Evolutionary conservation across 2,888 invertebrate genomes (phyloP).

Genomic region (Synergus umbraculus): DNA sequence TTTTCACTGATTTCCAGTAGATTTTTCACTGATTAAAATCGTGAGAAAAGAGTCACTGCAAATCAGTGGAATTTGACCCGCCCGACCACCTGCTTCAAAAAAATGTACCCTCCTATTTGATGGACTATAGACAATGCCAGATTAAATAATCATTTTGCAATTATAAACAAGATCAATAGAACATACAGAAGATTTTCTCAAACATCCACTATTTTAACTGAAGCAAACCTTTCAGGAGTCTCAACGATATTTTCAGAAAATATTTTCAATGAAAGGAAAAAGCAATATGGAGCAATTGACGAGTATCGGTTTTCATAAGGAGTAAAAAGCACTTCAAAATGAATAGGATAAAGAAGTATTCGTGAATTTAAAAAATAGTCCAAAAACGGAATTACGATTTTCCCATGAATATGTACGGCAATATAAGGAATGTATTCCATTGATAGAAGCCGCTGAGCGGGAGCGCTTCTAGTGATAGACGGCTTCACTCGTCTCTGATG

Average conservation of each 20-base stretch:
- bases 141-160: no score
- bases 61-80: no score
- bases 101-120: no score
- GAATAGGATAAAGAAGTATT: not conserved
- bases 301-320: not conserved
- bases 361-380: not conserved
- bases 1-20: no score
- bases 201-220: not conserved
- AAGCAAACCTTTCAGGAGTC: not conserved
- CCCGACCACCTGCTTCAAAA: no score
- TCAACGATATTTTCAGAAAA: not conserved
- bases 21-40: no score
- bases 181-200: not conserved
- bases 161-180: no score
- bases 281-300: not conserved
- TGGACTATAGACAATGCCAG: no score
- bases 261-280: not conserved
- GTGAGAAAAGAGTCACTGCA: no score
- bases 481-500: conserved; percentile 57
- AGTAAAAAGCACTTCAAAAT: not conserved
- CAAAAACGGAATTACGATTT: conserved; percentile 4
- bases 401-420: not conserved
- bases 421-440: conserved; percentile 28
- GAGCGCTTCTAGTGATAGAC: conserved; percentile 64
- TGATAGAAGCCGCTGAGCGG: conserved; percentile 28